Evolutionary conservation across 2,797 vertebrate genomes (phyloP).

Genomic region (Cirrhinus mrigala): DNA sequence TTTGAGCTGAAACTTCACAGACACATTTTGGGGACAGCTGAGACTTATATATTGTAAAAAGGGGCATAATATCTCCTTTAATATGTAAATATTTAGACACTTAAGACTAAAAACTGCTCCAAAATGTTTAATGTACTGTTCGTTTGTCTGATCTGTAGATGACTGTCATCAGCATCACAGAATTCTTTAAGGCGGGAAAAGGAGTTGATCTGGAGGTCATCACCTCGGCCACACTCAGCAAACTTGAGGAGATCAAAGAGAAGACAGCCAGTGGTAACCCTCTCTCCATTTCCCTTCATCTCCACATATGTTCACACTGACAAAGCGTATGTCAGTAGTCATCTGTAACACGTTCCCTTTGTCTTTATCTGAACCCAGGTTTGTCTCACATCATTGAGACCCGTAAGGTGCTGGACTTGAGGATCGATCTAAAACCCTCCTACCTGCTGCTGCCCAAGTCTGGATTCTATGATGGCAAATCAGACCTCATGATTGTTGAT

Average conservation of each 20-base stretch:
- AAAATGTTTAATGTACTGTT: not conserved
- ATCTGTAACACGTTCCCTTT: slow-evolving; percentile 3
- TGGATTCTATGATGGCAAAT: slow-evolving; percentile 84
- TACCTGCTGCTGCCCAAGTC: slow-evolving; percentile 90
- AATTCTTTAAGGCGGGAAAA: slow-evolving; percentile 89
- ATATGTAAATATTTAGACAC: not conserved
- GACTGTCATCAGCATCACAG: slow-evolving; percentile 89
- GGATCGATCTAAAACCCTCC: slow-evolving; percentile 90
- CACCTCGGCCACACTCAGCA: slow-evolving; percentile 91
- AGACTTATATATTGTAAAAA: too few relatives aligned
- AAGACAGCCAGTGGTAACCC: slow-evolving; percentile 87
- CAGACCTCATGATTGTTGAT: slow-evolving; percentile 89
- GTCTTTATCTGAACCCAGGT: slow-evolving; percentile 72
- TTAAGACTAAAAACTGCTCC: not conserved
- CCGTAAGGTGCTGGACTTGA: slow-evolving; percentile 90
- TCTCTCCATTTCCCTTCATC: not conserved
- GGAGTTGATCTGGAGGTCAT: slow-evolving; percentile 90
- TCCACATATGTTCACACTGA: not conserved
- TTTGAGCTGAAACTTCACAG: too few relatives aligned
- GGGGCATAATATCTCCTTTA: too few relatives aligned
- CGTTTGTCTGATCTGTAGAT: slow-evolving; percentile 69
- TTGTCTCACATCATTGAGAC: slow-evolving; percentile 93
- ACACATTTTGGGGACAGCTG: too few relatives aligned
- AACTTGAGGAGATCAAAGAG: slow-evolving; percentile 96
- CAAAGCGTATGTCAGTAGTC: not conserved